phyloP scores from a whole-genome alignment of 2,113 vertebrate species.

The Trogon surrucura region DNA sequence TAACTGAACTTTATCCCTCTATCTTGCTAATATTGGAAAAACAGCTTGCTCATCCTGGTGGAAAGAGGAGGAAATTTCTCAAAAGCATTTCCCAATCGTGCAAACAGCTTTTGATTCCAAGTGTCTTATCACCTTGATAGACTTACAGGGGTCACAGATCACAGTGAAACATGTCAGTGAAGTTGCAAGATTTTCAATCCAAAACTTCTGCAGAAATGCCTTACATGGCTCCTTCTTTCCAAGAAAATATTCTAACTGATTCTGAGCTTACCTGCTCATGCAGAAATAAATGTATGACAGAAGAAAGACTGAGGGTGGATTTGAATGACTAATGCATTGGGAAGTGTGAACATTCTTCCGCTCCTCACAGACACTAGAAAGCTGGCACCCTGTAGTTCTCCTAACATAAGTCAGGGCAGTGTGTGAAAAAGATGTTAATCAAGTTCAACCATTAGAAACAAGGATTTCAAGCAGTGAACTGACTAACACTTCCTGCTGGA shows the following conservation, averaged over 20 bases:
- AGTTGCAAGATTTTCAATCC: background rate
- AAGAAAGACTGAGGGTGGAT: conserved; percentile 23
- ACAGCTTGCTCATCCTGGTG: background rate
- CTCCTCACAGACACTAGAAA: conserved; percentile 24
- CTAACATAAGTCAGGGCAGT: background rate
- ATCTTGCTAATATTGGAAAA: background rate
- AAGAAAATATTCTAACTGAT: background rate
- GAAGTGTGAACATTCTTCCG: background rate
- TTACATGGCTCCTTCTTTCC: background rate
- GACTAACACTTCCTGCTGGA: background rate
- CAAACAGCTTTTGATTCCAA: background rate
- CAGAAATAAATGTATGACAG: background rate
- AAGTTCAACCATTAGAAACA: background rate
- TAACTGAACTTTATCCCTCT: background rate
- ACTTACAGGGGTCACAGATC: background rate
- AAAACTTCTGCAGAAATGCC: background rate
- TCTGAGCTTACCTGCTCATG: conserved; percentile 34
- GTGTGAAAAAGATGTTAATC: conserved; percentile 2
- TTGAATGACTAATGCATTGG: background rate
- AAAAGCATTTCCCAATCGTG: background rate
- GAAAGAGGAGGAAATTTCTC: background rate
- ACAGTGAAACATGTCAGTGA: background rate
- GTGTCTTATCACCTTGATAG: background rate
- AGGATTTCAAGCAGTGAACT: background rate
- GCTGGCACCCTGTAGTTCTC: background rate